phyloP scores from a whole-genome alignment of 1,140 invertebrate species.

The Sitophilus oryzae region DNA sequence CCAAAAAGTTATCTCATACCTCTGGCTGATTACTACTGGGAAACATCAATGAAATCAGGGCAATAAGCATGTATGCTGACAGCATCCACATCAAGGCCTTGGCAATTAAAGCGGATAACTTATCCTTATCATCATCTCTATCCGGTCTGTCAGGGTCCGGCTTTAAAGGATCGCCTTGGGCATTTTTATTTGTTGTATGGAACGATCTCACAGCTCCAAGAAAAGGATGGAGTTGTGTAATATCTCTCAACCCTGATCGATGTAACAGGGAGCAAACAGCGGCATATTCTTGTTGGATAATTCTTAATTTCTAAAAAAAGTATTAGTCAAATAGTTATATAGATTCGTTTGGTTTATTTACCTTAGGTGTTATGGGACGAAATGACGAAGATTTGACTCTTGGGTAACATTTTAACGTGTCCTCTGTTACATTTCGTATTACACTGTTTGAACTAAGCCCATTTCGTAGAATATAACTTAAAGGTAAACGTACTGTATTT shows the following conservation, averaged over 20 bases:
- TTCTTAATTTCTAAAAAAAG: constrained; percentile 27
- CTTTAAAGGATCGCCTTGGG: constrained; percentile 23
- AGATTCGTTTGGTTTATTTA: too few relatives aligned
- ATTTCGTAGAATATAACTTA: neutral
- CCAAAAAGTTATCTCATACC: constrained; percentile 42
- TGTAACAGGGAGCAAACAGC: constrained; percentile 42
- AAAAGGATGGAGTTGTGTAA: constrained; percentile 38
- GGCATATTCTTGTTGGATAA: constrained; percentile 46
- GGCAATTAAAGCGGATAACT: constrained; percentile 60
- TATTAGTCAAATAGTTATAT: too few relatives aligned
- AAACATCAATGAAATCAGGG: constrained; percentile 62
- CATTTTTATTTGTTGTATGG: constrained; percentile 30
- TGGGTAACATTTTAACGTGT: too few relatives aligned
- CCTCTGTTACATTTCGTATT: too few relatives aligned
- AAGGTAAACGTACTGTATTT: neutral
- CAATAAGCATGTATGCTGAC: constrained; percentile 65
- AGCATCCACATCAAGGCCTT: constrained; percentile 73
- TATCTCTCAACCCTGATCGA: constrained; percentile 42
- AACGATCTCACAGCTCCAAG: constrained; percentile 29
- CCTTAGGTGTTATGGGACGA: too few relatives aligned
- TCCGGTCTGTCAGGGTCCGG: constrained; percentile 9
- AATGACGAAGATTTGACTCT: too few relatives aligned
- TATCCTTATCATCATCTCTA: constrained; percentile 49
- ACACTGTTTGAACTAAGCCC: too few relatives aligned
- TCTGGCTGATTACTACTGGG: constrained; percentile 68